Base-by-base conservation (phyloP, 1,140 invertebrate species). In the Lepidurus packardi region DNA sequence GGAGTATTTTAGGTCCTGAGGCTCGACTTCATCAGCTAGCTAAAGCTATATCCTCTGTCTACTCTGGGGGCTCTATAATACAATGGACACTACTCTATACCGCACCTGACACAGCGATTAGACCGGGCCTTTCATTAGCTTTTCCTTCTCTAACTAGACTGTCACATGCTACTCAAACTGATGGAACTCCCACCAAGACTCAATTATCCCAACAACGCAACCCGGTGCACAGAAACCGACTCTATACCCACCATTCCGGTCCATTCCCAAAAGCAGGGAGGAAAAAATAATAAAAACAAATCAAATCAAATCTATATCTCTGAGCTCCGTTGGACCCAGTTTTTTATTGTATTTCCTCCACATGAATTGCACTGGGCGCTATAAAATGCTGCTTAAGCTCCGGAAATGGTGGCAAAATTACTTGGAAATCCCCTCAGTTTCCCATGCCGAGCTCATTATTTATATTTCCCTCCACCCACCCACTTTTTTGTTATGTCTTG, bases 71-170 rank as follows among this genome's bases (percentile, higher is more conserved):
- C n/a, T 65, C 53, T 65, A 65, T n/a, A 65, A n/a, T 65, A 13
- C 53, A 16, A 13, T 65, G 16, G 16, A 65, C 21, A 65, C 13
- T 65, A 65, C 53, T 65, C 53, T 65, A 65, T 65, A 65, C 53
- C 53, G 13, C 53, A 65, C 53, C 53, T 65, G 53, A 65, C 53
- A 65, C 53, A 65, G 16, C 53, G 53, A 65, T 65, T 65, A 65
- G 53, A 21, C 13, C 53, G 53, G 53, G 13, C 53, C 53, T 65
- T 65, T 65, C 53, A 65, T 65, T 65, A 65, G 53, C 53, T 65
- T 65, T 65, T 65, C 53, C 53, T 65, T 65, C 53, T 65, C 53
- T 65, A 65, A 65, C 53, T 65, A 65, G 53, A 65, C 53, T 65
- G 53, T 65, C 53, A 65, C 53, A 65, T 65, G 53, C 53, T 65